These are phyloP conservation scores for Piaya cayana DNA, from an alignment of 2,113 vertebrate genomes.

Conservation along the genomic window DNA sequence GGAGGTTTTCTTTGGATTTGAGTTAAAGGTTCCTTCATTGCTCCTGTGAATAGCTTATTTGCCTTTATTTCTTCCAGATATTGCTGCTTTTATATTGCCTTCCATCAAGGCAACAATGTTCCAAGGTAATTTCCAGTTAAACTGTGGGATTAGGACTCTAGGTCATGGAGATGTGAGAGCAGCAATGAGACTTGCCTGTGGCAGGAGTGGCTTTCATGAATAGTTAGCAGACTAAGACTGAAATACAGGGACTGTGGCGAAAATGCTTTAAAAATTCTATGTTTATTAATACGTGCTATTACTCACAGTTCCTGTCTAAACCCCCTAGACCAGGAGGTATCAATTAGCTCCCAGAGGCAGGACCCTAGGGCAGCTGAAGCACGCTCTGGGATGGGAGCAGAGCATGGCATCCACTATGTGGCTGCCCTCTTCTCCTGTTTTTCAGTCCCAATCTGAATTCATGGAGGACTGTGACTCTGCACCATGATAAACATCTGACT, in stretches of 20 bases:
- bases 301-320: not conserved
- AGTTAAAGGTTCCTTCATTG: constrained; percentile 17
- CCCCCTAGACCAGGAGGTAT: not conserved
- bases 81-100: not conserved
- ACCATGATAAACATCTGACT: not conserved
- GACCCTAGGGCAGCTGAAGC: not conserved
- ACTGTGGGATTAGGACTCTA: not conserved
- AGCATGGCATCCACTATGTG: not conserved
- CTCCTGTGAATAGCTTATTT: not conserved
- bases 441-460: not conserved
- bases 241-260: not conserved
- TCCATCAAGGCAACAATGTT: not conserved
- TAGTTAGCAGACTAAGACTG: not conserved
- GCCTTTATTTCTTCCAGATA: constrained; percentile 26
- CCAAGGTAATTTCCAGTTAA: not conserved
- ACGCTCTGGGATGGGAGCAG: not conserved
- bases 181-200: fast-evolving
- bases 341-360: not conserved
- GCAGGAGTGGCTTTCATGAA: not conserved
- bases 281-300: not conserved
- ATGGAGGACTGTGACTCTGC: not conserved
- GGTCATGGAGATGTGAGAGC: not conserved
- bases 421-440: not conserved
- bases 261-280: not conserved
- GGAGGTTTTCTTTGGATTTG: constrained; percentile 10